Percentiles rank a stretch among this genome's conserved stretches.
Evolutionary conservation across 2,113 vertebrate genomes (phyloP).

Genomic region (Sander vitreus): DNA sequence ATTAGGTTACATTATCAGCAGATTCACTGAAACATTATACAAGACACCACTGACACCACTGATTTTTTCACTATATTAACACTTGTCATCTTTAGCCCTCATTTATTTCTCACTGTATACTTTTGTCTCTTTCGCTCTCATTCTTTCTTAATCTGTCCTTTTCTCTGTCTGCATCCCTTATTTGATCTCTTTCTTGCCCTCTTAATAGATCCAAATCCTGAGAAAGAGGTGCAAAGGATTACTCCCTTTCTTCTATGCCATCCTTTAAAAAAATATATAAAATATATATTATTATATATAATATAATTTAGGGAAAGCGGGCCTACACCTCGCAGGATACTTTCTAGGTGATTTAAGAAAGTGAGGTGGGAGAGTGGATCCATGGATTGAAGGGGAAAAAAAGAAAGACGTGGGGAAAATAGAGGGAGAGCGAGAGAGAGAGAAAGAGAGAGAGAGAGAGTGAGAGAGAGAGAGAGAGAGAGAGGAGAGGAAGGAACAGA

Average conservation of each 20-base stretch:
- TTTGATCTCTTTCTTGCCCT: slow-evolving; percentile 23
- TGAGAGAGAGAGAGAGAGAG: slow-evolving; percentile 26
- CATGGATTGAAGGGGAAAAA: slow-evolving; percentile 48
- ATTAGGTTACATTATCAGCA: slow-evolving; percentile 62
- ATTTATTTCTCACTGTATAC: slow-evolving; percentile 8
- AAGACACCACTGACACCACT: slow-evolving; percentile 21
- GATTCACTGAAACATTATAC: slow-evolving; percentile 45
- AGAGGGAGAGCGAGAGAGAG: slow-evolving; percentile 15
- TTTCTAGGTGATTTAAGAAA: slow-evolving; percentile 68
- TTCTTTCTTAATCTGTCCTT: background rate
- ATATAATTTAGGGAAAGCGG: slow-evolving; percentile 67
- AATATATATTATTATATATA: no score
- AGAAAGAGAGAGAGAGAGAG: slow-evolving; percentile 29
- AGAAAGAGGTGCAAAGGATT: slow-evolving; percentile 49
- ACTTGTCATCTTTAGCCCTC: background rate
- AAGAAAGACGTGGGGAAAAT: slow-evolving; percentile 15
- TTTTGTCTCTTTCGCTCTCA: background rate
- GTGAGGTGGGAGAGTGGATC: slow-evolving; percentile 49
- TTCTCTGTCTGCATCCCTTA: background rate
- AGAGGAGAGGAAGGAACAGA: slow-evolving; percentile 49
- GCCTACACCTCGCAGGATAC: slow-evolving; percentile 62
- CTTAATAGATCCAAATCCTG: slow-evolving; percentile 37
- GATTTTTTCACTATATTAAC: slow-evolving; percentile 23
- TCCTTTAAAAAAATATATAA: slow-evolving; percentile 45
- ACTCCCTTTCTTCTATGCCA: slow-evolving; percentile 40